Percentiles rank a stretch among this genome's conserved stretches.
phyloP scores from a whole-genome alignment of 2,797 vertebrate genomes.

The Phrynocephalus forsythii region DNA sequence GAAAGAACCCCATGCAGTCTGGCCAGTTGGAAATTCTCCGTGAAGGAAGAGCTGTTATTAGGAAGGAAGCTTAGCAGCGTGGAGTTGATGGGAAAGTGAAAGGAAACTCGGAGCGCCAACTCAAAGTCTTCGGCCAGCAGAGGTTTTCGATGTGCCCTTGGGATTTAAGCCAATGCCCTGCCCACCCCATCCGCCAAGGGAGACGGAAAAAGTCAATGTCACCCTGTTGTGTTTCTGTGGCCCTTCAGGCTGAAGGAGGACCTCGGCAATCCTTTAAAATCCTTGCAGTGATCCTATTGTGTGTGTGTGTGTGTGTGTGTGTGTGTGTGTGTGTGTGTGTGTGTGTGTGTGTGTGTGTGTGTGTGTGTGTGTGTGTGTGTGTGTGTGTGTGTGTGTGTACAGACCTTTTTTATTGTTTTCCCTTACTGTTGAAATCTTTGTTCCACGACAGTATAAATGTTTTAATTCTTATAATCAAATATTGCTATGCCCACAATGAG shows the following conservation, averaged over 20 bases:
- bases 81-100: slow-evolving; percentile 44
- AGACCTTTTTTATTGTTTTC: not conserved
- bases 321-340: not conserved
- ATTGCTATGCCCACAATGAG: not conserved
- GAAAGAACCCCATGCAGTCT: rapidly evolving
- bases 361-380: not conserved
- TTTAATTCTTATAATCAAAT: not conserved
- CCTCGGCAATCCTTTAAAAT: not conserved
- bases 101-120: slow-evolving; percentile 26
- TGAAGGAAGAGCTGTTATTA: not conserved
- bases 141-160: not conserved
- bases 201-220: too few species aligned
- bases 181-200: not conserved
- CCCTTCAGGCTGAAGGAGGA: not conserved
- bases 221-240: not conserved
- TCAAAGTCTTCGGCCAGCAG: not conserved
- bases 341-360: not conserved
- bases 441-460: not conserved
- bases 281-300: not conserved
- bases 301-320: not conserved
- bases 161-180: not conserved
- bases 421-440: not conserved
- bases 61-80: slow-evolving; percentile 50
- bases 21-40: not conserved
- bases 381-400: not conserved